phyloP scores from a whole-genome alignment of 1,140 invertebrate species.

The Philopotamus ludificatus region DNA sequence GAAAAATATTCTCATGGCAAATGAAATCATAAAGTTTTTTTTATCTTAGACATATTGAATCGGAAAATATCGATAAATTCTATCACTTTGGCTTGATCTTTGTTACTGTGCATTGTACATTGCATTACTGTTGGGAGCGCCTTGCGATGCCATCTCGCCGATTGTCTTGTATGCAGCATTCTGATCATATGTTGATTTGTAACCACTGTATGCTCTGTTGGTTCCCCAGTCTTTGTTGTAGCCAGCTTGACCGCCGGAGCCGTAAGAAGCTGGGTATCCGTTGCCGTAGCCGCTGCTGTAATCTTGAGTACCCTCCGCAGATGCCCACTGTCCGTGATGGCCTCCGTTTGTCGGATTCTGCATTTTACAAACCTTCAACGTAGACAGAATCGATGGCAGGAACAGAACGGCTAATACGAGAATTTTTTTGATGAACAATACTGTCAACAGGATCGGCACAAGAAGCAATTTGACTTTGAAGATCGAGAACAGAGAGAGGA shows the following conservation, averaged over 20 bases:
- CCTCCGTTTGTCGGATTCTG: slow-evolving; percentile 31
- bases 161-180: slow-evolving; percentile 8
- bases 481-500: slow-evolving; percentile 62
- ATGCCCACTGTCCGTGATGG: slow-evolving; percentile 40
- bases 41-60: too few species aligned
- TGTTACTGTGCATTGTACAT: too few species aligned
- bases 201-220: slow-evolving; percentile 49
- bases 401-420: slow-evolving; percentile 62
- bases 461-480: slow-evolving; percentile 65
- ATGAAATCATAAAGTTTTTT: too few species aligned
- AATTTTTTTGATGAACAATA: slow-evolving; percentile 70
- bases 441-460: slow-evolving; percentile 61
- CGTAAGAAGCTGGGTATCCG: slow-evolving; percentile 13
- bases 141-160: too few species aligned
- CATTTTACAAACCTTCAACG: slow-evolving; percentile 65
- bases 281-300: slow-evolving; percentile 13
- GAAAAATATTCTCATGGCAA: too few species aligned
- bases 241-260: slow-evolving; percentile 31
- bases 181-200: slow-evolving; percentile 42
- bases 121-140: too few species aligned
- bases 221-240: slow-evolving; percentile 54
- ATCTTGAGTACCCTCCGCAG: slow-evolving; percentile 16
- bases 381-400: slow-evolving; percentile 61
- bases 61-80: too few species aligned
- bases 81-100: too few species aligned